phyloP scores from a whole-genome alignment of 2,113 vertebrate genomes.

The Calonectris borealis region DNA sequence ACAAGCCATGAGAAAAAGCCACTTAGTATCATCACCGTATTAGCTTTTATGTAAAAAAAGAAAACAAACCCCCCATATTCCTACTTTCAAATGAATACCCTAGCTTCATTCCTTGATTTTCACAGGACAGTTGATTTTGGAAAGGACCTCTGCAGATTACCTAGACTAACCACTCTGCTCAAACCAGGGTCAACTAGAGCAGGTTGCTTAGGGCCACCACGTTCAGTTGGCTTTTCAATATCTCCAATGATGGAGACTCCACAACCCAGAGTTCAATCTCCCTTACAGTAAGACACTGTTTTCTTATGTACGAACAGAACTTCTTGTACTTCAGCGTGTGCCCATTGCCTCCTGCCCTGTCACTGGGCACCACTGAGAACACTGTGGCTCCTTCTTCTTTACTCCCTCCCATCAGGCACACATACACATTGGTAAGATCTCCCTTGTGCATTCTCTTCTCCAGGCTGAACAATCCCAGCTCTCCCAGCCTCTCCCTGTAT shows the following conservation, averaged over 20 bases:
- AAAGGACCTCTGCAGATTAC: background rate
- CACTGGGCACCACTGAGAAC: background rate
- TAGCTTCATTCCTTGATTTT: background rate
- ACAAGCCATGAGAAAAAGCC: background rate
- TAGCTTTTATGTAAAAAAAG: background rate
- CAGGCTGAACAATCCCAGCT: background rate
- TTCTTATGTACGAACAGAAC: background rate
- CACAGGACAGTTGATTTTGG: background rate
- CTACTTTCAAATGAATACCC: background rate
- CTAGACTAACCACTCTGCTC: background rate
- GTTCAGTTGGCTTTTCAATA: background rate
- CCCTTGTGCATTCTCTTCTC: background rate
- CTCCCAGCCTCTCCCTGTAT: background rate
- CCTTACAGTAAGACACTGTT: too few relatives aligned
- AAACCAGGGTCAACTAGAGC: background rate
- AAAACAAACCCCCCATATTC: fast-evolving
- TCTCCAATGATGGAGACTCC: background rate
- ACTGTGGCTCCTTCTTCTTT: background rate
- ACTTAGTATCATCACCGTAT: background rate
- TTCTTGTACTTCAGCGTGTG: background rate
- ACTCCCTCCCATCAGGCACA: background rate
- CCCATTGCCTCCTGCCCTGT: background rate
- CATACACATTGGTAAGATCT: background rate
- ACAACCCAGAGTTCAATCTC: too few relatives aligned
- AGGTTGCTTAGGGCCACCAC: background rate